Evolutionary conservation across 2,797 vertebrate genomes (phyloP).

Genomic region (Bradypus variegatus): DNA sequence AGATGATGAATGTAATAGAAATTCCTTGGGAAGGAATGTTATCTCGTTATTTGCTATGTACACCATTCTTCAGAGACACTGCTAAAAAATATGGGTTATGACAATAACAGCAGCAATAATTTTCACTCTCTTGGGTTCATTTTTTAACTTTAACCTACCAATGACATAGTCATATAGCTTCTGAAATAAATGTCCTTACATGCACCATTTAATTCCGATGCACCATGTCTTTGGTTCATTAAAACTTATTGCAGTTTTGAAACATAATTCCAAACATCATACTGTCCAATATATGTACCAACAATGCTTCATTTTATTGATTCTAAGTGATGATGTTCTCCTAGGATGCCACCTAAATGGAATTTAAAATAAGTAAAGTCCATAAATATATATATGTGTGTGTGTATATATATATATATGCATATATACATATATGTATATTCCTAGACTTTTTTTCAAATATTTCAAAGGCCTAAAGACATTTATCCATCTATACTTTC

Average conservation of each 20-base stretch:
- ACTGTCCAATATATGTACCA: background rate
- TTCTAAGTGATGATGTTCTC: background rate
- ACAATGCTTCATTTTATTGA: conserved; percentile 28
- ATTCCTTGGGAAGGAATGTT: background rate
- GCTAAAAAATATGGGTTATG: background rate
- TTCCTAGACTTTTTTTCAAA: background rate
- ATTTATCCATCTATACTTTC: background rate
- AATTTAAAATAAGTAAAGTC: too few species aligned
- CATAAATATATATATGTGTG: too few species aligned
- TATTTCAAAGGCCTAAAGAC: conserved; percentile 11
- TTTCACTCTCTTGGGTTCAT: background rate
- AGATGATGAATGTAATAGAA: conserved; percentile 5
- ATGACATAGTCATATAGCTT: background rate
- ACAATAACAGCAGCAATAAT: background rate
- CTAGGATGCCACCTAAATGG: background rate
- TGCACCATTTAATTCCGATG: background rate
- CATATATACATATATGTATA: background rate
- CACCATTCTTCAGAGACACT: background rate
- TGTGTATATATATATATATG: too few species aligned
- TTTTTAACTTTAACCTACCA: background rate
- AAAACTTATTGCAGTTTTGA: conserved; percentile 13
- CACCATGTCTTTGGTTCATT: background rate
- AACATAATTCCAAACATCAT: background rate
- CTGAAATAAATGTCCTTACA: background rate
- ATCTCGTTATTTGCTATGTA: background rate